Evolutionary conservation across 1,140 invertebrate species (phyloP).

Genomic region (Drosophila insularis): DNA sequence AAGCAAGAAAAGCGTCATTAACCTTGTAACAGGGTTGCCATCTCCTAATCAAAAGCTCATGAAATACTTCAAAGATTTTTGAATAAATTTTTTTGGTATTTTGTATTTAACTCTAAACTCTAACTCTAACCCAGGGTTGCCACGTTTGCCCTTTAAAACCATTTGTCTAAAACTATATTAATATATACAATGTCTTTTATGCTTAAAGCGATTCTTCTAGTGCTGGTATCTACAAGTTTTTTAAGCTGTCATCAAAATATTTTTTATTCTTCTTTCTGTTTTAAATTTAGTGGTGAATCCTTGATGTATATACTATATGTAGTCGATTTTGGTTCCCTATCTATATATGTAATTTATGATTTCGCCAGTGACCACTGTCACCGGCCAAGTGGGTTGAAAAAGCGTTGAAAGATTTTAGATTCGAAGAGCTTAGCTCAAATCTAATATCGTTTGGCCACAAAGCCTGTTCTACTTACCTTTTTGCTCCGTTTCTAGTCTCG

Average conservation of each 20-base stretch:
- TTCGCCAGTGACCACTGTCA: background rate
- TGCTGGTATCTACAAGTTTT: no score
- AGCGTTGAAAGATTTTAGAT: background rate
- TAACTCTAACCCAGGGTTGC: background rate
- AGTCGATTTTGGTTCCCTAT: background rate
- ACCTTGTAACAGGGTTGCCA: background rate
- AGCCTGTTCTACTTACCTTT: conserved; percentile 15
- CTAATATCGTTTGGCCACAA: conserved; percentile 69
- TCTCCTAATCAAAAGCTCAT: background rate
- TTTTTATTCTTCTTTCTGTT: background rate
- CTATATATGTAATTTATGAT: background rate
- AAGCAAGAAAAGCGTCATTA: no score
- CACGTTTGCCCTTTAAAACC: no score
- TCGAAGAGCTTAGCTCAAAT: conserved; percentile 62
- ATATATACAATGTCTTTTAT: no score
- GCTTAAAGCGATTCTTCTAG: no score
- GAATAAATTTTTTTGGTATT: background rate
- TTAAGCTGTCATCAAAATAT: no score
- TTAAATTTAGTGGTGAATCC: background rate
- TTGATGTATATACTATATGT: background rate
- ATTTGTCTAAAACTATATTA: no score
- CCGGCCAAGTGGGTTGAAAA: no score
- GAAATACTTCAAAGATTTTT: background rate
- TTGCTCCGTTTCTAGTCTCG: conserved; percentile 12
- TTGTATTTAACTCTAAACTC: no score